Evolutionary conservation across 2,113 vertebrate genomes (phyloP), one percentile per base, ranked within the genome.

Genomic region (Oryzias celebensis): DNA sequence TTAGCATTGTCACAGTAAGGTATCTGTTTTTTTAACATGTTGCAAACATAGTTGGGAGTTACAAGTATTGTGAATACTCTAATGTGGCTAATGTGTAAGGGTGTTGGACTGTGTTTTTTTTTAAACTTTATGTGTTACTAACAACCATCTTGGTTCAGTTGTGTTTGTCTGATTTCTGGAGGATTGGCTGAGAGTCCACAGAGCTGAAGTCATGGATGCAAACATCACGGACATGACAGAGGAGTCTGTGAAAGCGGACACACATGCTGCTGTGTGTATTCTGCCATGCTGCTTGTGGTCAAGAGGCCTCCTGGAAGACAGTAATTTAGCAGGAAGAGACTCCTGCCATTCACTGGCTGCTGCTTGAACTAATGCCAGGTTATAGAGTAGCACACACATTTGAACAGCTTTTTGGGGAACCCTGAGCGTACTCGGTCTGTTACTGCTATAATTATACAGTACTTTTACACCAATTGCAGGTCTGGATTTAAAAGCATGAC

Each of bases 401-500:
- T 2, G 18, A 13, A 26, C 58, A 48, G 31, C 26, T 75, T 65
- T 78, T 62, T 7, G 45, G 70, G 50, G 41, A 62, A 73, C 50
- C 68, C 55, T 66, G 69, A 62, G 45, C 68, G 68, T 45, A 15
- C 47, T 68, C 61, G 52, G 44, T 57, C 44, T 42, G 36, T 36
- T 4, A 62, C 43, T 49, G 64, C 75, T 31, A 14, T 83, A 86
- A 88, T 87, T 75, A 83, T 65, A 87, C 62, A 63, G 78, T 85
- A 74, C 83, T 73, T 77, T 81, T 61, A 59, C 17, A 61, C 49
- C 57, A 70, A 83, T 84, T 80, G 84, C 73, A 77, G 69, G 67
- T 62, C 74, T 75, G 65, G 57, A 53, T 80, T 83, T 80, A 76
- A 87, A 65, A 62, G 50, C 72, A 73, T 84, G 80, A 90, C 83